A percentile compares a stretch with the other conserved stretches of the same genome.
Evolutionary conservation across 2,797 vertebrate genomes (phyloP).

Genomic region (Micromesistius poutassou): DNA sequence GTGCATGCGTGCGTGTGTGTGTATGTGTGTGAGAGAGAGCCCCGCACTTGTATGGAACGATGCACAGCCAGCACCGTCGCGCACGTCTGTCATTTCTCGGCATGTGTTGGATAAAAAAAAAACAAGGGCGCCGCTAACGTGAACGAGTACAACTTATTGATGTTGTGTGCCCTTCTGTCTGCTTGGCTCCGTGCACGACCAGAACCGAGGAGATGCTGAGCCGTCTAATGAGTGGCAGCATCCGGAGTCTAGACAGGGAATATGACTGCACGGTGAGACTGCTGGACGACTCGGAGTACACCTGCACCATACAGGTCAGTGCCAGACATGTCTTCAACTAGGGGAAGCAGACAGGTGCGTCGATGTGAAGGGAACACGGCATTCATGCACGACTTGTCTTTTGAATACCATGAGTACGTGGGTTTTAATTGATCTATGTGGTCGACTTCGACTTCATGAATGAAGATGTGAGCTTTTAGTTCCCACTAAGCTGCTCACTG

Average conservation of each 20-base stretch:
- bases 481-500: not conserved
- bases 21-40: conserved; percentile 4
- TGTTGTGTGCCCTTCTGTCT: conserved; percentile 47
- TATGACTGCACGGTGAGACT: conserved; percentile 94
- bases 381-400: too few relatives aligned
- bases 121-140: conserved; percentile 50
- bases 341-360: conserved; percentile 1
- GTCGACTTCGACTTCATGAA: not conserved
- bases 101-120: conserved; percentile 57
- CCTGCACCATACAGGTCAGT: conserved; percentile 94
- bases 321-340: conserved; percentile 18
- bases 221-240: conserved; percentile 94
- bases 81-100: conserved; percentile 31
- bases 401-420: too few relatives aligned
- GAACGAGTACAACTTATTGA: conserved; percentile 49
- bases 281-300: conserved; percentile 96
- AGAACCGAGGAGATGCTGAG: conserved; percentile 81
- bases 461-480: not conserved
- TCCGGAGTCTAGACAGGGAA: conserved; percentile 92
- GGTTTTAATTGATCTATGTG: not conserved
- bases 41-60: not conserved
- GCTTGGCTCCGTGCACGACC: conserved; percentile 59
- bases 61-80: conserved; percentile 26
- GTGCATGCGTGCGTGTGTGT: conserved; percentile 2
- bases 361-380: conserved; percentile 25